Base-by-base conservation (phyloP, 2,113 vertebrate species). In the Artemisiospiza belli region DNA sequence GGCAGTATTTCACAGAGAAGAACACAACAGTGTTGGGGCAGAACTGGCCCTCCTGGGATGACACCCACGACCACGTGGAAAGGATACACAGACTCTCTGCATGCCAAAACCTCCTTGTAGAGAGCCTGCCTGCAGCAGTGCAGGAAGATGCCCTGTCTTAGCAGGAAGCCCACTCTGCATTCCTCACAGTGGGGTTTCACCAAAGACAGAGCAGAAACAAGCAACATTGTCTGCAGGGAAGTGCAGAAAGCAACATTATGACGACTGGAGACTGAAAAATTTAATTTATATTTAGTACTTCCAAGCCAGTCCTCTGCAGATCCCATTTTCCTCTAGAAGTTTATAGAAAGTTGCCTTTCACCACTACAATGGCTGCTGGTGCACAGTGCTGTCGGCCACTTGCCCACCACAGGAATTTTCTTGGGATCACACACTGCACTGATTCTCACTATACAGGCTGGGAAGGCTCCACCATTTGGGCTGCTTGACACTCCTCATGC, bases 1-100 rank as follows among this genome's bases (percentile, higher is more conserved):
- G 62, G 85, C 92, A 21, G 83, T 68, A 89, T 81, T 95, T 94
- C 37, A 86, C 25, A 75, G 35, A 87, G 76, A 83, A 87, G 73
- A 83, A 93, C 61, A 63, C 30, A 94, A 89, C 13, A 49, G 30
- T 1, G 5, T 44, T 75, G 75, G 55, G 54, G 63, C 75, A 93
- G 92, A 96, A 87, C 79, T 37, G 55, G 72, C 68, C 83, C 73
- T 94, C 89, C 83, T 68, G 61, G 52, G 44, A 92, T 57, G 80
- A 95, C 89, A 81, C 89, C 76, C 89, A 84, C 89, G 43, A 63
- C 55, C 39, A 81, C 0, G 0, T 47, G n/a, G 43, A 87, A 66
- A 89, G 55, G 68, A 81, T 39, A 55, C 33, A 55, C 0, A 5
- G 85, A 62, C 39, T 89, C 46, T 70, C 76, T 25, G 89, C 64